Conservation (phyloP, 2,113 vertebrate genomes). For the Genyomyrus donnyi region DNA sequence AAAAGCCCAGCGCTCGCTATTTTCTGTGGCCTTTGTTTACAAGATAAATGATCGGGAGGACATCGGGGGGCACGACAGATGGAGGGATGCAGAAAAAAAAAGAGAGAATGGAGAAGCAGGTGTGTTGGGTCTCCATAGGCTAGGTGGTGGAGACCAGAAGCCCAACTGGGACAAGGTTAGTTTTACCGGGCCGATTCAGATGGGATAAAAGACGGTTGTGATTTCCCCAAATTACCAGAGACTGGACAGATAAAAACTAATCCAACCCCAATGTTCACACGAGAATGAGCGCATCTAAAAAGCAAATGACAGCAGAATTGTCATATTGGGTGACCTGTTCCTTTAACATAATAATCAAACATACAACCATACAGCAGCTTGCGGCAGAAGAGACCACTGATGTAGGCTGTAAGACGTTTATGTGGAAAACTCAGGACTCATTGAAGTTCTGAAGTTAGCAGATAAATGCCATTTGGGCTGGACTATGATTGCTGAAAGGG, state of each 20-base stretch:
- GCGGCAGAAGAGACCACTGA: neutral
- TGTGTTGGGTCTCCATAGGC: neutral
- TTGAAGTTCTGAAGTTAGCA: neutral
- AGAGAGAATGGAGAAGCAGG: neutral
- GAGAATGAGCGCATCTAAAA: neutral
- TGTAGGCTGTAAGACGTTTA: neutral
- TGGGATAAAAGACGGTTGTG: neutral
- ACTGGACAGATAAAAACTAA: neutral
- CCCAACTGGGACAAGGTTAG: neutral
- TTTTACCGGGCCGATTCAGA: neutral
- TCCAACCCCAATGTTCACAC: neutral
- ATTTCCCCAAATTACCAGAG: neutral
- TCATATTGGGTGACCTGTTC: neutral
- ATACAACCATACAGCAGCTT: neutral
- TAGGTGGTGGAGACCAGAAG: neutral
- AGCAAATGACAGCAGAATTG: neutral
- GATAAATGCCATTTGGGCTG: neutral
- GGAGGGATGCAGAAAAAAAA: neutral
- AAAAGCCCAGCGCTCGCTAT: neutral
- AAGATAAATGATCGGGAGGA: slow-evolving; percentile 26
- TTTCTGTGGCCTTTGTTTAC: neutral
- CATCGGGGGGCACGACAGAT: neutral
- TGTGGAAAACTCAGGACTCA: neutral
- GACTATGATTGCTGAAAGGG: neutral
- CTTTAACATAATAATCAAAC: neutral